These are phyloP conservation scores for Exephanes ischioxanthus DNA, from an alignment of 2,888 invertebrate species.

Conservation along the genomic window DNA sequence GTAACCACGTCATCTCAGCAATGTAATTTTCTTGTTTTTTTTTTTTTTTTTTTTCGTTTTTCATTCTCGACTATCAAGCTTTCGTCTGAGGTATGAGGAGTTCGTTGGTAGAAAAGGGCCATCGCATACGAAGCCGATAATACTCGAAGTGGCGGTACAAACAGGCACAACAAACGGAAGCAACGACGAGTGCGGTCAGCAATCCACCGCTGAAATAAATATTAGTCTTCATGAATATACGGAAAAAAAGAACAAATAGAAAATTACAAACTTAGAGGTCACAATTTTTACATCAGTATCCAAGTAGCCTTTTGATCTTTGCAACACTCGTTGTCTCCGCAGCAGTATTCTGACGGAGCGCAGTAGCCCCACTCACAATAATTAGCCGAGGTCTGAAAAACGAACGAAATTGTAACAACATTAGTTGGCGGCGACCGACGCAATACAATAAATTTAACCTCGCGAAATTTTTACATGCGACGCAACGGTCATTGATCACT, in stretches of 20 bases:
- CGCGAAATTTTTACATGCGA: background rate
- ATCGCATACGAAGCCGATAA: slow-evolving; percentile 47
- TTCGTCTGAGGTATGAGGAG: slow-evolving; percentile 41
- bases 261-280: background rate
- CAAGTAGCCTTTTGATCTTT: slow-evolving; percentile 61
- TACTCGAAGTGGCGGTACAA: slow-evolving; percentile 51
- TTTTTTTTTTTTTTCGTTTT: background rate
- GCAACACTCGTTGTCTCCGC: slow-evolving; percentile 75
- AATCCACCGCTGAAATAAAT: slow-evolving; percentile 63
- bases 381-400: slow-evolving; percentile 67
- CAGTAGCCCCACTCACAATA: slow-evolving; percentile 76
- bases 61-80: slow-evolving; percentile 13
- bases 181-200: slow-evolving; percentile 53
- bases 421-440: background rate
- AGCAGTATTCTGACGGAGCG: slow-evolving; percentile 72
- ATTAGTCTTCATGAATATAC: background rate
- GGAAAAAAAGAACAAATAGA: background rate
- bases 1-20: slow-evolving; percentile 3
- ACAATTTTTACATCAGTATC: slow-evolving; percentile 68
- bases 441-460: slow-evolving; percentile 16
- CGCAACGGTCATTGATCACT: background rate
- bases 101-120: slow-evolving; percentile 52
- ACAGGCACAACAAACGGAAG: slow-evolving; percentile 64
- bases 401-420: slow-evolving; percentile 5
- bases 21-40: background rate